Conservation (phyloP, 2,797 vertebrate genomes). For the Acipenser ruthenus region DNA sequence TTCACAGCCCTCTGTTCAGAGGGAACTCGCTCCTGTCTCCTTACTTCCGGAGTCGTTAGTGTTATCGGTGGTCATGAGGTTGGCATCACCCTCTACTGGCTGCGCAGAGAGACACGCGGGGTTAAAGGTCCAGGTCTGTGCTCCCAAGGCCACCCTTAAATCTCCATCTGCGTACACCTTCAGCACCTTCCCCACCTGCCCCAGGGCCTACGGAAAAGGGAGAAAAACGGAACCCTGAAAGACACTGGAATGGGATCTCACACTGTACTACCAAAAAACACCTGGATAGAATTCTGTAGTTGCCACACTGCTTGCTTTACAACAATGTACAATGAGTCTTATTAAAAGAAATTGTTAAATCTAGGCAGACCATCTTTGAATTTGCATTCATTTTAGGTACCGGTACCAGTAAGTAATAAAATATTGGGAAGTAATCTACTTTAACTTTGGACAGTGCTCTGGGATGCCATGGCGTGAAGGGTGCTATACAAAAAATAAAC, state of each 20-base stretch:
- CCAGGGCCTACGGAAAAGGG: constrained; percentile 65
- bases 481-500: too few species aligned
- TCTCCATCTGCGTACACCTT: constrained; percentile 92
- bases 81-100: constrained; percentile 79
- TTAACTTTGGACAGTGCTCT: too few species aligned
- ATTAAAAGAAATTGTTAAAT: too few species aligned
- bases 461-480: too few species aligned
- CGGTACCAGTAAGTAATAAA: too few species aligned
- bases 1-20: too few species aligned
- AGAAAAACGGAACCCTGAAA: not conserved
- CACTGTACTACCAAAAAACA: not conserved
- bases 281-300: not conserved
- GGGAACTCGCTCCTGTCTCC: constrained; percentile 31
- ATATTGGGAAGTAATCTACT: too few species aligned
- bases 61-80: constrained; percentile 87
- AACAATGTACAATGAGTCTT: too few species aligned
- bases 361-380: too few species aligned
- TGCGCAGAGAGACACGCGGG: constrained; percentile 83
- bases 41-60: constrained; percentile 89
- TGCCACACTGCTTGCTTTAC: too few species aligned
- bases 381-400: too few species aligned
- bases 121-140: constrained; percentile 95
- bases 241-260: not conserved
- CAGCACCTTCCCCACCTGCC: constrained; percentile 86
- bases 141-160: constrained; percentile 79